A percentile compares a stretch with the other conserved stretches of the same genome.
phyloP scores from a whole-genome alignment of 30 jellyfish, hydroid and myxozoan species.

The Clytia hemisphaerica region DNA sequence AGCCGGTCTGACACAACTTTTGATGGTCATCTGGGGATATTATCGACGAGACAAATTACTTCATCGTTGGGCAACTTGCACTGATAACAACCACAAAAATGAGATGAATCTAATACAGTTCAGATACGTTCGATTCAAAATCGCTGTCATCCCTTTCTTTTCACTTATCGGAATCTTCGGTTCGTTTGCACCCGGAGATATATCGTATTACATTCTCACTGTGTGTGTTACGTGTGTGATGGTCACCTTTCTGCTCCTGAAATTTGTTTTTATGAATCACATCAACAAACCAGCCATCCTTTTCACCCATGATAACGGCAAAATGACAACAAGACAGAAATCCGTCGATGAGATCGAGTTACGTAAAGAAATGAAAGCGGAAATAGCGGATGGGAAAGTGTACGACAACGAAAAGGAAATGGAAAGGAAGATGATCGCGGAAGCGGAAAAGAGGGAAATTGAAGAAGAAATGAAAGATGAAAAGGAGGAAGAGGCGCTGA shows the following conservation, averaged over 20 bases:
- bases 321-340: no score
- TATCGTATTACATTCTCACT: background rate
- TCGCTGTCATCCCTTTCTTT: constrained; percentile 19
- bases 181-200: constrained; percentile 12
- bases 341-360: no score
- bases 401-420: no score
- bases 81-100: no score
- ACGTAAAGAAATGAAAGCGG: no score
- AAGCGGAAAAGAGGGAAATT: no score
- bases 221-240: background rate
- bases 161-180: constrained; percentile 5
- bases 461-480: no score
- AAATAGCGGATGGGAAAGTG: no score
- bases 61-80: constrained; percentile 17
- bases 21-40: constrained; percentile 13
- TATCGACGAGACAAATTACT: background rate
- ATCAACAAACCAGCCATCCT: no score
- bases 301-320: no score
- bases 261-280: constrained; percentile 25
- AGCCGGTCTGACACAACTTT: constrained; percentile 11
- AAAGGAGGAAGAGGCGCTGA: no score
- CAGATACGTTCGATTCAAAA: background rate
- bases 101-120: constrained; percentile 2
- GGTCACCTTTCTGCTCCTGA: constrained; percentile 12
- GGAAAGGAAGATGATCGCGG: no score